Evolutionary conservation across 37 sponge, comb jelly and placozoan genomes (phyloP).

Genomic region (Ianthella basta): DNA sequence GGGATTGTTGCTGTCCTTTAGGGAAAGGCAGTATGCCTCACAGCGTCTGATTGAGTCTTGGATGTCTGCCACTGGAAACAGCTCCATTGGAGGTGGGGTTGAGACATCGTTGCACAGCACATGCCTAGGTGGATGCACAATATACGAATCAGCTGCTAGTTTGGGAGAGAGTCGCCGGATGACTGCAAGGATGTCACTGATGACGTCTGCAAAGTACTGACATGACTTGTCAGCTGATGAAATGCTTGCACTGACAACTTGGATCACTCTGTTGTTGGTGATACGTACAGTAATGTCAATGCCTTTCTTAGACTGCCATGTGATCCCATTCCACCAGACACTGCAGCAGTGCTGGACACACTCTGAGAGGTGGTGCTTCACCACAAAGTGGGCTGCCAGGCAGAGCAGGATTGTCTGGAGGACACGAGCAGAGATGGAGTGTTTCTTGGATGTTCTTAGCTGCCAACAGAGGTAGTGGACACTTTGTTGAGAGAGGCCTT

Average conservation of each 20-base stretch:
- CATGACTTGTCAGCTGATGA: neutral
- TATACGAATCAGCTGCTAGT: neutral
- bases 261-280: neutral
- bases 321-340: slow-evolving; percentile 27
- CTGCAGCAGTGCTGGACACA: neutral
- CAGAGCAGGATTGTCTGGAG: slow-evolving; percentile 11
- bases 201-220: neutral
- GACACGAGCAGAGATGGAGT: neutral
- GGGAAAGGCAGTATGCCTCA: too few species aligned
- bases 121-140: too few species aligned
- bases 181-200: neutral
- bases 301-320: neutral
- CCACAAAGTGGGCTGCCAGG: neutral
- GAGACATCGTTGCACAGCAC: too few species aligned
- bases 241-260: neutral
- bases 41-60: too few species aligned
- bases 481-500: neutral
- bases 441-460: neutral
- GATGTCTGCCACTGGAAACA: too few species aligned
- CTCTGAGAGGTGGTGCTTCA: neutral
- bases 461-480: slow-evolving; percentile 11
- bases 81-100: too few species aligned
- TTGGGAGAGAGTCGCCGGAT: neutral
- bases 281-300: slow-evolving; percentile 1
- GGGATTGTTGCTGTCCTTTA: too few species aligned